Conservation (phyloP, 2,113 vertebrate genomes). For the Apodemus speciosus region DNA sequence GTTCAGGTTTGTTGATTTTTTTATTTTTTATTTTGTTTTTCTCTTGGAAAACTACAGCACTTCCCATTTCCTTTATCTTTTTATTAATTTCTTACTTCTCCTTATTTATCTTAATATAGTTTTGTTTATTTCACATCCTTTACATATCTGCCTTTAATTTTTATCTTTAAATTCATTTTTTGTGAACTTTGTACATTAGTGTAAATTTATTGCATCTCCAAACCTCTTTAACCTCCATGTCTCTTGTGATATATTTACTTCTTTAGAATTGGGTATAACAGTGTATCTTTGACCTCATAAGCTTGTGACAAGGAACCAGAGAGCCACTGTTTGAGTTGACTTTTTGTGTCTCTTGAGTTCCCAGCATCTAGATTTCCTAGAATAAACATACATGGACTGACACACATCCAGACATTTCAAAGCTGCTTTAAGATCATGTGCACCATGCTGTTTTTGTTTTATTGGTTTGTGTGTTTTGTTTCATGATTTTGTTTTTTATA, state of each 20-base stretch:
- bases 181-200: neutral
- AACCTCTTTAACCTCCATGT: rapidly evolving
- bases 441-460: neutral
- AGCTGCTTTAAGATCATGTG: neutral
- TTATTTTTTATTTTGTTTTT: neutral
- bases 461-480: neutral
- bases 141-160: neutral
- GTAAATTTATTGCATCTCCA: neutral
- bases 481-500: neutral
- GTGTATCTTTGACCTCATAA: neutral
- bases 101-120: neutral
- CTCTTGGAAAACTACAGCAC: neutral
- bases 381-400: neutral
- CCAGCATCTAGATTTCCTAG: neutral
- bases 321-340: neutral
- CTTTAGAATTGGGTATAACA: neutral
- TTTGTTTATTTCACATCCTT: neutral
- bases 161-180: neutral
- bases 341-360: neutral
- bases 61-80: neutral
- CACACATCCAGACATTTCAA: neutral
- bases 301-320: neutral
- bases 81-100: neutral
- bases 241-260: neutral
- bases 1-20: neutral